These are phyloP conservation scores for Akabosia matsudoensis DNA, from an alignment of 1,140 invertebrate genomes.

Conservation along the genomic window DNA sequence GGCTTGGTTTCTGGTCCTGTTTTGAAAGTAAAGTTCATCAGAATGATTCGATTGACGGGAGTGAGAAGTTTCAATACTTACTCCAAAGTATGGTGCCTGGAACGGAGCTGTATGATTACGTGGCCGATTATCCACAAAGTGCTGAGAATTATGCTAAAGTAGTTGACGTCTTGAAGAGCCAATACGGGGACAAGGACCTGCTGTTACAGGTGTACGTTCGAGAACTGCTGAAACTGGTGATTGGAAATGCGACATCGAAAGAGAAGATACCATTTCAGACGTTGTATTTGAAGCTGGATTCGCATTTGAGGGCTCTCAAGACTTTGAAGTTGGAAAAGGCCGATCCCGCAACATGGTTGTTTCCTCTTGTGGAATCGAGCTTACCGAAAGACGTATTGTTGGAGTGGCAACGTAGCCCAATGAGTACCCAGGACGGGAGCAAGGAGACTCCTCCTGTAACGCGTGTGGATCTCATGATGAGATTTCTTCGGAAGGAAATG, in stretches of 20 bases:
- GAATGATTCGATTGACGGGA: slow-evolving; percentile 43
- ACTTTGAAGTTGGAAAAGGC: not conserved
- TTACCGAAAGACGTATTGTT: slow-evolving; percentile 48
- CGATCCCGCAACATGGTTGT: not conserved
- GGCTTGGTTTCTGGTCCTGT: slow-evolving; percentile 51
- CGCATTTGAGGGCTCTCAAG: slow-evolving; percentile 18
- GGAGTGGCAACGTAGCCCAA: slow-evolving; percentile 47
- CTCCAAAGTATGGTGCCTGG: not conserved
- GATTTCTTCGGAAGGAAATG: slow-evolving; percentile 2
- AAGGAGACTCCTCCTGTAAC: not conserved
- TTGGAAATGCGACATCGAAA: not conserved
- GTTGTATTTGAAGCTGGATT: slow-evolving; percentile 26
- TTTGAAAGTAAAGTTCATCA: slow-evolving; percentile 51
- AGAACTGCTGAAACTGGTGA: slow-evolving; percentile 15
- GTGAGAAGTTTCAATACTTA: slow-evolving; percentile 50
- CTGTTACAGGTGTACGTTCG: slow-evolving; percentile 22
- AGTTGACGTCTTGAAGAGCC: slow-evolving; percentile 1
- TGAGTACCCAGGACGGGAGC: slow-evolving; percentile 18
- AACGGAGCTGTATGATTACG: not conserved
- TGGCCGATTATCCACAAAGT: slow-evolving; percentile 16
- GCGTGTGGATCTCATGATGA: not conserved
- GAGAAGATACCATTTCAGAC: not conserved
- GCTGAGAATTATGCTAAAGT: slow-evolving; percentile 33
- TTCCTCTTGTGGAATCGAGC: slow-evolving; percentile 40
- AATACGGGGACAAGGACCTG: slow-evolving; percentile 6